A percentile compares a stretch with the other conserved stretches of the same genome.
Conservation (phyloP, 1,140 invertebrate genomes). For the Oedothorax gibbosus region DNA sequence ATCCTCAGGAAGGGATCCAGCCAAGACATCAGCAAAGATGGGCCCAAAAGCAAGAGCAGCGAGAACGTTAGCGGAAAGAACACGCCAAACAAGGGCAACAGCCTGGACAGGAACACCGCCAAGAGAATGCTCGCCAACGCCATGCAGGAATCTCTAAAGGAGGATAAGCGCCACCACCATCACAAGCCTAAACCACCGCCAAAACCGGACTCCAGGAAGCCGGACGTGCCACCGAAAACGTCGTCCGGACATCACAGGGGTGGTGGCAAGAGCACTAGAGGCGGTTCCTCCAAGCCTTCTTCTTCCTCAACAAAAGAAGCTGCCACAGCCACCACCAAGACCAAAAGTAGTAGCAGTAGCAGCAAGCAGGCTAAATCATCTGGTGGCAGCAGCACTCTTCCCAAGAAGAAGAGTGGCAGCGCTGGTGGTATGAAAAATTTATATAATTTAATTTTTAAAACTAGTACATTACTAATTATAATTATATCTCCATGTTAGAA, state of each 20-base stretch:
- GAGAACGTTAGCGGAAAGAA: conserved; percentile 69
- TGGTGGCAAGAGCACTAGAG: conserved; percentile 22
- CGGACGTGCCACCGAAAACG: background rate
- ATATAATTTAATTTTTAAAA: no score
- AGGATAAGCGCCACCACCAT: background rate
- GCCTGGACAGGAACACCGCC: conserved; percentile 83
- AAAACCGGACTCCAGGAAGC: conserved; percentile 13
- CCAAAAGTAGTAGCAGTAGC: conserved; percentile 3
- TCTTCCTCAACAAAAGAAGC: background rate
- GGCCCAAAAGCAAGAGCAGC: conserved; percentile 77
- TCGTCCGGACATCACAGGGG: background rate
- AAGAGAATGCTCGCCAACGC: conserved; percentile 78
- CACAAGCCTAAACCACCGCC: background rate
- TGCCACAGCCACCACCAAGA: conserved; percentile 9
- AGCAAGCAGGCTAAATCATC: conserved; percentile 36
- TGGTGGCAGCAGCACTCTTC: no score
- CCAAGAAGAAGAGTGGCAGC: no score
- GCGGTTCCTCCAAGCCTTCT: conserved; percentile 7
- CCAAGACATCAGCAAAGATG: conserved; percentile 15
- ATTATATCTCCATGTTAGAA: no score
- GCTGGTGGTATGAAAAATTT: no score
- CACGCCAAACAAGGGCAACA: background rate
- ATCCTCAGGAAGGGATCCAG: conserved; percentile 45
- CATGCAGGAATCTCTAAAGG: background rate
- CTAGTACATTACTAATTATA: no score